Evolutionary conservation across 2,113 vertebrate species (phyloP).

Genomic region (Trichechus manatus): DNA sequence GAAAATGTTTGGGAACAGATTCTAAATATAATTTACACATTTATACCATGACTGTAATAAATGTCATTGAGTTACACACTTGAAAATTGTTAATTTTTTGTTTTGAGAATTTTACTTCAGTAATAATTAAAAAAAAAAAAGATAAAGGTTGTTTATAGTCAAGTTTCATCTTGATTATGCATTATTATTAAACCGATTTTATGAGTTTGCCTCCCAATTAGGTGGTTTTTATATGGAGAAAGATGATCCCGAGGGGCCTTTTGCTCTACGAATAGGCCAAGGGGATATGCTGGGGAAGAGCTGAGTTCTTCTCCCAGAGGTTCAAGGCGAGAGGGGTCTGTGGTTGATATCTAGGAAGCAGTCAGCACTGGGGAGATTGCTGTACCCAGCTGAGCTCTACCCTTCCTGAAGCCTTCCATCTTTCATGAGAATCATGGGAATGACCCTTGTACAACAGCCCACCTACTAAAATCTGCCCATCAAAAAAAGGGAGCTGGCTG

Average conservation of each 20-base stretch:
- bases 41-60: too few relatives aligned
- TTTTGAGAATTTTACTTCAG: too few relatives aligned
- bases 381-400: not conserved
- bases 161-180: not conserved
- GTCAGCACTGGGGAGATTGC: not conserved
- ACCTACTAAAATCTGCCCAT: accelerated
- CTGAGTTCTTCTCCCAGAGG: accelerated
- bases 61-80: too few relatives aligned
- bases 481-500: not conserved
- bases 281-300: not conserved
- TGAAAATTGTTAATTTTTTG: too few relatives aligned
- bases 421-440: not conserved
- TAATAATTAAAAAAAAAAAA: too few relatives aligned
- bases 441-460: not conserved
- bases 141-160: not conserved
- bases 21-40: too few relatives aligned
- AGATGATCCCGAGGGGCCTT: not conserved
- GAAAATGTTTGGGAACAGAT: too few relatives aligned
- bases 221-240: not conserved
- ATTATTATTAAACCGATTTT: not conserved
- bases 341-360: not conserved
- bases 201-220: not conserved
- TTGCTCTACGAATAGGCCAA: not conserved
- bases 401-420: not conserved
- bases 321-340: not conserved